Evolutionary conservation across 2,888 invertebrate genomes (phyloP).

Genomic region (Lasioglossum calceatum): DNA sequence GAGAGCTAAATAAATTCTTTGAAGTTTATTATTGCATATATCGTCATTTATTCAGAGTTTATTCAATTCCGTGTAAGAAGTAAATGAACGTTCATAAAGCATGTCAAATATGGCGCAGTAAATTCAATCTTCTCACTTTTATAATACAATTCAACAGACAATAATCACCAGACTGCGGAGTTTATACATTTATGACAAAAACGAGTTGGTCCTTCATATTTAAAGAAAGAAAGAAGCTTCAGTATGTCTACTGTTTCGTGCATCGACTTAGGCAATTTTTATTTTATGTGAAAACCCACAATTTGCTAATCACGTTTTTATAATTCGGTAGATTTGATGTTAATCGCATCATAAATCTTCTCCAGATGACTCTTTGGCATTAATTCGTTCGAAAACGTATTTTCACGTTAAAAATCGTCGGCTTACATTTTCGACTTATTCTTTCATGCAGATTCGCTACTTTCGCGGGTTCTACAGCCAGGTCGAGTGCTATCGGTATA

Average conservation of each 20-base stretch:
- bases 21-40: not conserved
- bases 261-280: not conserved
- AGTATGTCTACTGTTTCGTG: not conserved
- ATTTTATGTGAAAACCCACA: not conserved
- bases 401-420: not conserved
- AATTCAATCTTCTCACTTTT: not conserved
- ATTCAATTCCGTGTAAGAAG: not conserved
- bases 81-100: too few relatives aligned
- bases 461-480: not conserved
- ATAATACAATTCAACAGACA: not conserved
- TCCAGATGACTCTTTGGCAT: too few relatives aligned
- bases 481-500: not conserved
- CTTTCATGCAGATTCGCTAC: constrained; percentile 1
- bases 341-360: not conserved
- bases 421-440: not conserved
- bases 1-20: not conserved
- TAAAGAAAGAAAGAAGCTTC: not conserved
- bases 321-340: not conserved
- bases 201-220: not conserved
- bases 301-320: not conserved
- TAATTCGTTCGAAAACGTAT: not conserved
- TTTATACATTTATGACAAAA: not conserved
- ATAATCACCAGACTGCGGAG: not conserved
- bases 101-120: not conserved
- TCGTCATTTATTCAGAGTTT: not conserved